Base-by-base conservation (phyloP, 2,888 invertebrate species). In the Pseudococcus viburni region DNA sequence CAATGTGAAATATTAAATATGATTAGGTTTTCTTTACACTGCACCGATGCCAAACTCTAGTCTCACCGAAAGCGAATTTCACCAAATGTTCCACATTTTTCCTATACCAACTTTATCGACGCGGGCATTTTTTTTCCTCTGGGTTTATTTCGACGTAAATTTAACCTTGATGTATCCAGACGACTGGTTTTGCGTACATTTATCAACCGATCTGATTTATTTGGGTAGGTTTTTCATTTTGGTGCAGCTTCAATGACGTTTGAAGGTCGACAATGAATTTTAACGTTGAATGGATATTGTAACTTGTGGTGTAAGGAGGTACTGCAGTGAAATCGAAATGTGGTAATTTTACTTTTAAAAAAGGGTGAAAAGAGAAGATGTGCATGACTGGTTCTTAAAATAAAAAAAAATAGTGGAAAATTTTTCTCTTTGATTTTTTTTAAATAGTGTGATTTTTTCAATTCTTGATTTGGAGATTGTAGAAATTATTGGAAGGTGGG, bases 121-220 rank as follows among this genome's bases (percentile, higher is more conserved):
- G 22, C 68, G 33, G 64, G 22, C 11, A 12, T 64, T 64, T 64
- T 6, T 68, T 26, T 26, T 68, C 9, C 26, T 68, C 0, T 7
- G 33, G 22, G 6, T 68, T 68, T 26, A 26, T 17, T 68, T 68
- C 73, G 19, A 19, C 33, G 33, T 33, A 73, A 33, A 73, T 73
- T 73, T 39, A 33, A 73, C 73, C 73, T 26, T 33, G 64, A 64
- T 33, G 22, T 64, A 64, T 64, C 64, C 22, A 64, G 22, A 64
- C 64, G 17, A 22, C 12, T 64, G 64, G 64, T 19, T 64, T 64
- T 22, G 15, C 22, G 59, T 59, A 59, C 6, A 59, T 59, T 59
- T 19, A 19, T 8, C 59, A 4, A 59, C 39, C 7, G 17, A 6
- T 12, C 12, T 94, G 94, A 59, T 59, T n/a, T 59, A 59, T 59